phyloP scores from a whole-genome alignment of 2,888 invertebrate species.

The Drosophila maculinotata region DNA sequence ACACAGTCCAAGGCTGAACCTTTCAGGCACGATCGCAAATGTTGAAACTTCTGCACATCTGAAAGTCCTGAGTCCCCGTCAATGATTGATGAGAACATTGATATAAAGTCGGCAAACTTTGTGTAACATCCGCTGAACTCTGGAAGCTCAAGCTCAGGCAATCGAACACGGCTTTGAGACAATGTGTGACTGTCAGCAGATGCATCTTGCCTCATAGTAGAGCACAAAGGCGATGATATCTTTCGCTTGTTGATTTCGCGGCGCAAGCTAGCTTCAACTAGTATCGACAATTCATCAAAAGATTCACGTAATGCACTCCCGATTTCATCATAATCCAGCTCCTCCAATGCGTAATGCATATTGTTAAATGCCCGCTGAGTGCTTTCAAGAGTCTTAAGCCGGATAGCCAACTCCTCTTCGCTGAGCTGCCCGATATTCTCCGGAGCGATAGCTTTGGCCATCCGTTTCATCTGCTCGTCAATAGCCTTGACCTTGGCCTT shows the following conservation, averaged over 20 bases:
- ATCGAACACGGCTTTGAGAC: neutral
- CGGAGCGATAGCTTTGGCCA: too few relatives aligned
- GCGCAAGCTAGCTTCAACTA: neutral
- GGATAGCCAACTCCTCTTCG: neutral
- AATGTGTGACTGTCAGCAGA: neutral
- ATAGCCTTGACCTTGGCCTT: neutral
- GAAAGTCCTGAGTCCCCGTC: neutral
- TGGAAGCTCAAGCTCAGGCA: neutral
- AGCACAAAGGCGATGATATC: neutral
- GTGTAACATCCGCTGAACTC: neutral
- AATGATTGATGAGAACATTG: neutral
- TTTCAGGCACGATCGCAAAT: neutral
- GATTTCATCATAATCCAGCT: slow-evolving; percentile 1
- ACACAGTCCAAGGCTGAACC: neutral
- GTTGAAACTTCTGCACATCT: neutral
- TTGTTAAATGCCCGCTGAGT: neutral
- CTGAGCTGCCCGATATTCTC: too few relatives aligned
- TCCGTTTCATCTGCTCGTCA: neutral
- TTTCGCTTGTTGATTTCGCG: neutral
- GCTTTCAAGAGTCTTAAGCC: neutral
- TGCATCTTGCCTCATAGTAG: neutral
- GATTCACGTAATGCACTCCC: neutral
- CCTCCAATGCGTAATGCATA: neutral
- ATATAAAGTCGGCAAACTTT: too few relatives aligned
- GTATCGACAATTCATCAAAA: neutral